Conservation (phyloP, 2,113 vertebrate genomes). For the Sterna hirundo region DNA sequence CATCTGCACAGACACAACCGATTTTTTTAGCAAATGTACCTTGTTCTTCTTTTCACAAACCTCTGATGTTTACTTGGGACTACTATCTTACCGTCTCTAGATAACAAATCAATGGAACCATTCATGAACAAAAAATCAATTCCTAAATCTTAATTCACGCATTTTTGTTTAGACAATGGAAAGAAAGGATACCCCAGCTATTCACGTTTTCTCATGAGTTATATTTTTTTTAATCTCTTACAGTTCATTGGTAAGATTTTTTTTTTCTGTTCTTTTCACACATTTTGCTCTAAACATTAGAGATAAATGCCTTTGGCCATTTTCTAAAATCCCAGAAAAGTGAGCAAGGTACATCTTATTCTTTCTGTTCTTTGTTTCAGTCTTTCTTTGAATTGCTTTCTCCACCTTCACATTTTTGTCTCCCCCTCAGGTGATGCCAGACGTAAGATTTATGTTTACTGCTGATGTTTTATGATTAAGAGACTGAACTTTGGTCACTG, state of each 20-base stretch:
- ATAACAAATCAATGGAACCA: neutral
- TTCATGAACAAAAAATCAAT: neutral
- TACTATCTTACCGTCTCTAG: neutral
- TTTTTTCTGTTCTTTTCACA: neutral
- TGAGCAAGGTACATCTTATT: neutral
- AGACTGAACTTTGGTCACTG: slow-evolving; percentile 31
- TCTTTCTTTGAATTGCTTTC: slow-evolving; percentile 4
- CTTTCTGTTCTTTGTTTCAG: neutral
- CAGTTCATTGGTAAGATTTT: neutral
- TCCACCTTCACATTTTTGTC: slow-evolving; percentile 12
- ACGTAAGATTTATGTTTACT: slow-evolving; percentile 46
- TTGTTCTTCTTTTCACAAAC: neutral
- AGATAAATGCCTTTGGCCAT: neutral
- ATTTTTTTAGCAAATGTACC: neutral
- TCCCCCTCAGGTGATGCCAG: neutral
- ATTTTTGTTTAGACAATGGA: neutral
- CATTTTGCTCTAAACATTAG: neutral
- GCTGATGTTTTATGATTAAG: slow-evolving; percentile 34
- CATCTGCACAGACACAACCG: neutral
- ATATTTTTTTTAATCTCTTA: neutral
- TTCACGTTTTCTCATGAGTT: neutral
- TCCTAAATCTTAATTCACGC: neutral
- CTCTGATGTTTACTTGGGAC: neutral
- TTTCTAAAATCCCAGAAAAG: neutral
- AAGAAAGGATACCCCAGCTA: neutral